Evolutionary conservation across 2,797 vertebrate genomes (phyloP).

Genomic region (Chiloscyllium punctatum): DNA sequence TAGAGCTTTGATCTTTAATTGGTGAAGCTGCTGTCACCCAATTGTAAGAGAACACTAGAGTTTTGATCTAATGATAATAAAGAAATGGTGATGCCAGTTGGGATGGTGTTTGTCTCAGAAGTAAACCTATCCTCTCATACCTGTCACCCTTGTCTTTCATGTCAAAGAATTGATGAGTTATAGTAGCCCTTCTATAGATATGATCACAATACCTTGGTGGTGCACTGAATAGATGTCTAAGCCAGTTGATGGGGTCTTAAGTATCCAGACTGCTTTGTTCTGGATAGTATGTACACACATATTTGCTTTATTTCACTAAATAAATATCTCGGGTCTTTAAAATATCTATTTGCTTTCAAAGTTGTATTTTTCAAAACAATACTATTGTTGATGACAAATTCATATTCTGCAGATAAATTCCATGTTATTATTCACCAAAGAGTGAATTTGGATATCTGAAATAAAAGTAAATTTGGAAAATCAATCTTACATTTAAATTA

Average conservation of each 20-base stretch:
- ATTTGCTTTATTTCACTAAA: neutral
- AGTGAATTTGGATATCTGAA: neutral
- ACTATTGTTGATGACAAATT: neutral
- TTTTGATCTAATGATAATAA: neutral
- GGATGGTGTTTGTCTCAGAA: neutral
- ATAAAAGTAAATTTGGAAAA: neutral
- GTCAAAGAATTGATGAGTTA: neutral
- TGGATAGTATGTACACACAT: neutral
- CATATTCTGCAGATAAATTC: neutral
- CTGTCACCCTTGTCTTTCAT: neutral
- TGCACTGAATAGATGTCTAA: neutral
- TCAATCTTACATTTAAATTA: neutral
- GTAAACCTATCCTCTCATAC: neutral
- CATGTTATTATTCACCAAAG: neutral
- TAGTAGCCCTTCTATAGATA: neutral
- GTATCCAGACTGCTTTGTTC: neutral
- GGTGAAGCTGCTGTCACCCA: neutral
- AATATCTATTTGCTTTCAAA: neutral
- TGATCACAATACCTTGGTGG: neutral
- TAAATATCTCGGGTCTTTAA: constrained; percentile 5
- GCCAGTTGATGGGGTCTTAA: neutral
- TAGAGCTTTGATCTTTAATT: neutral
- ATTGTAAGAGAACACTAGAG: neutral
- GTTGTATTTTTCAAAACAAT: neutral
- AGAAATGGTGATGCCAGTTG: neutral